These are phyloP conservation scores for Diceros bicornis DNA, from an alignment of 2,797 vertebrate genomes.

Conservation along the genomic window DNA sequence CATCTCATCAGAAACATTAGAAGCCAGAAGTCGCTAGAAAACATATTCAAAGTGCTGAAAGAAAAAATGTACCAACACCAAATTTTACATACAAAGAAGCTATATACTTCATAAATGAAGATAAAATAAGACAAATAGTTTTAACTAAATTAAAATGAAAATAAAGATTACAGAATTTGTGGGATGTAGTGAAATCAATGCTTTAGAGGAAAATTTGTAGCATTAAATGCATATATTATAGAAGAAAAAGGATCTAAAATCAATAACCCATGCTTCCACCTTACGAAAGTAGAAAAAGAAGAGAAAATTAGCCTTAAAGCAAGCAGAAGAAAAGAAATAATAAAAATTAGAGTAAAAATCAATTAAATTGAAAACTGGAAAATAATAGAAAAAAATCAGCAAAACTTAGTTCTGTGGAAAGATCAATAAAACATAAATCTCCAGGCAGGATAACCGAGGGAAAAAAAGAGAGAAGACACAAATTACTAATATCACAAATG, in stretches of 20 bases:
- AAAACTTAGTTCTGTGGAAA: background rate
- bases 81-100: background rate
- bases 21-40: background rate
- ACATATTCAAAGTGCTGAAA: background rate
- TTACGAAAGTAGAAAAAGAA: background rate
- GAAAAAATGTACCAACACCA: background rate
- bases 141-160: slow-evolving; percentile 5
- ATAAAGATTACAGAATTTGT: background rate
- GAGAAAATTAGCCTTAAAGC: background rate
- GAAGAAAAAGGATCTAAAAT: background rate
- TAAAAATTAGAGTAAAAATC: background rate
- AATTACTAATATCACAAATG: background rate
- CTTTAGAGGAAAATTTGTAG: background rate
- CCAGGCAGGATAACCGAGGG: background rate
- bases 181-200: background rate
- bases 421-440: background rate
- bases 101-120: background rate
- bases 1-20: background rate
- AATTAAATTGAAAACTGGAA: background rate
- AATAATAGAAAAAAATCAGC: background rate
- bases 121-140: background rate
- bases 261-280: background rate
- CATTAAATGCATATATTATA: background rate
- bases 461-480: background rate
- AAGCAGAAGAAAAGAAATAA: slow-evolving; percentile 1